Conservation (phyloP, 2,113 vertebrate genomes). For the Caloenas nicobarica region DNA sequence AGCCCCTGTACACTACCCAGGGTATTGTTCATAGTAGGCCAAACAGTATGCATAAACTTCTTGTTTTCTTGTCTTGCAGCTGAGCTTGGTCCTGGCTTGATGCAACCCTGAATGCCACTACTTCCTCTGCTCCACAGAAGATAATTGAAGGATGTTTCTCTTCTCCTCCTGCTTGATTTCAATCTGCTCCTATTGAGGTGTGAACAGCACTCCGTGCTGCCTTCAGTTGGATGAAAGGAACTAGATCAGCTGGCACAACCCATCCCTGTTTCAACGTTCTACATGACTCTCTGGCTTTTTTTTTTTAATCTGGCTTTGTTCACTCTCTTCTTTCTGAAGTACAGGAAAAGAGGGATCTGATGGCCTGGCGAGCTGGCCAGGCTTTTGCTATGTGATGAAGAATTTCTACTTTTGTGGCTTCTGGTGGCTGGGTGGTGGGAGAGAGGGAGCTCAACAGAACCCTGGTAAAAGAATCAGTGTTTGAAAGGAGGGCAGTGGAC, state of each 20-base stretch:
- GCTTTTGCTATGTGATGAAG: neutral
- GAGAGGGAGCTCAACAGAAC: neutral
- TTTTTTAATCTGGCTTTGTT: neutral
- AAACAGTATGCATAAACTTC: neutral
- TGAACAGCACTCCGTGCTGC: neutral
- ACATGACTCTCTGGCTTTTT: neutral
- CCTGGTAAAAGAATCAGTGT: neutral
- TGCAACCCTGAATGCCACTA: neutral
- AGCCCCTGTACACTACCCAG: neutral
- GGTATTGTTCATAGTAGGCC: rapidly evolving
- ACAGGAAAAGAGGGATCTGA: neutral
- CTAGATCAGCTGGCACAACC: constrained; percentile 5
- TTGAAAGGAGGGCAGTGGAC: neutral
- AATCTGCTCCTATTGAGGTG: neutral
- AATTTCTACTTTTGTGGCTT: neutral
- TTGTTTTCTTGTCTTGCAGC: constrained; percentile 50
- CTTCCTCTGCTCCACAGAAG: constrained; percentile 39
- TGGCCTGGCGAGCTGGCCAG: neutral
- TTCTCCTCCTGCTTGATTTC: neutral
- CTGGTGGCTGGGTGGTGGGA: neutral
- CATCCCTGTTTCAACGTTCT: neutral
- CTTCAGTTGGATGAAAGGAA: neutral
- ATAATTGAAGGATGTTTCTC: constrained; percentile 47
- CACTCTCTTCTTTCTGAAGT: neutral
- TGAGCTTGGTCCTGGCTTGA: constrained; percentile 9